Evolutionary conservation across 2,113 vertebrate species (phyloP).

Genomic region (Machaerirhynchus nigripectus): DNA sequence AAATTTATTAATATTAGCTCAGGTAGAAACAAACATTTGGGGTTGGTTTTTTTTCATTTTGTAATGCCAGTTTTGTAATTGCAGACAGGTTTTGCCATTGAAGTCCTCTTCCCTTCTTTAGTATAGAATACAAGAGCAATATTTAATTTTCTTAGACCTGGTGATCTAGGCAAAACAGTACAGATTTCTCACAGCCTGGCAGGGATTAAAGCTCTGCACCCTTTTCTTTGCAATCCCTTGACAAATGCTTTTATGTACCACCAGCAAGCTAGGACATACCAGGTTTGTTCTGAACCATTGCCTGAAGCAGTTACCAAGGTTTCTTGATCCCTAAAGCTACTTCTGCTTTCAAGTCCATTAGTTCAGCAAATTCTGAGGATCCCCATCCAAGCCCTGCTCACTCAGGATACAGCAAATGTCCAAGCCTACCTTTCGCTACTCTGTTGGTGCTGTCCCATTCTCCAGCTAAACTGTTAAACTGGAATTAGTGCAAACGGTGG

Average conservation of each 20-base stretch:
- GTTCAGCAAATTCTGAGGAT: background rate
- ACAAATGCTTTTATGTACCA: background rate
- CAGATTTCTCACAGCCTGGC: background rate
- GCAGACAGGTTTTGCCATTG: background rate
- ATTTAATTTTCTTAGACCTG: background rate
- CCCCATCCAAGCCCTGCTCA: background rate
- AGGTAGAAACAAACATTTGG: background rate
- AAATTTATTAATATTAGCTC: background rate
- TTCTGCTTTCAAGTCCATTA: background rate
- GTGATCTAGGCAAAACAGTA: background rate
- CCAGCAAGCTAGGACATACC: background rate
- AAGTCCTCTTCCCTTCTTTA: background rate
- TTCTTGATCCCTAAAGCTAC: background rate
- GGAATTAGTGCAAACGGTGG: background rate
- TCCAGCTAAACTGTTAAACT: background rate
- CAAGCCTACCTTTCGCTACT: background rate
- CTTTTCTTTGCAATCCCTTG: background rate
- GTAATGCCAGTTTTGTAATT: background rate
- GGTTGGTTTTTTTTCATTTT: background rate
- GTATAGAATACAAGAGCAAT: background rate
- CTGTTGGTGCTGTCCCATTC: background rate
- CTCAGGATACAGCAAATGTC: background rate
- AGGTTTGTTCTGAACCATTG: background rate
- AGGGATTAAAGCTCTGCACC: background rate
- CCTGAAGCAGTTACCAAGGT: background rate